Evolutionary conservation across 2,113 vertebrate genomes (phyloP).

Genomic region (Passer montanus): DNA sequence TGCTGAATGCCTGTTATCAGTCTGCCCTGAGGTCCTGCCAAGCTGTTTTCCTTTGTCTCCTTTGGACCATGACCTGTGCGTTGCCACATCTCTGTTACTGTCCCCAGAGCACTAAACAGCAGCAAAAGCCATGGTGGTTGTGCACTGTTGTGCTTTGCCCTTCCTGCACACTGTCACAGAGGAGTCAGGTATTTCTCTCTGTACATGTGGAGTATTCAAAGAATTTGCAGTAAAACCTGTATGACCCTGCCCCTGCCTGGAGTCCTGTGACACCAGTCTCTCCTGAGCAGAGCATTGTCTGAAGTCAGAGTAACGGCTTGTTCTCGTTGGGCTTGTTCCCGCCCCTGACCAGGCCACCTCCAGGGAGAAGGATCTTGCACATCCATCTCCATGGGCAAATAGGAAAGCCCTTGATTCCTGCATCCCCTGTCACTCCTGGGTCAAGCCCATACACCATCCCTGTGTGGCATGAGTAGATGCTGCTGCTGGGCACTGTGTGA

Average conservation of each 20-base stretch:
- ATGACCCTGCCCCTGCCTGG: neutral
- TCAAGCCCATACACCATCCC: neutral
- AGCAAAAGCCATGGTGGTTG: neutral
- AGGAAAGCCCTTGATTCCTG: neutral
- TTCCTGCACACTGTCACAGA: too few relatives aligned
- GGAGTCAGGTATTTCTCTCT: neutral
- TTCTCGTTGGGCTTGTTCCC: neutral
- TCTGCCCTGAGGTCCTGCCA: fast-evolving
- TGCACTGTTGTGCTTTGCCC: neutral
- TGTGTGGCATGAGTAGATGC: neutral
- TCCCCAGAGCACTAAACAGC: neutral
- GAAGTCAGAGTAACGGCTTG: neutral
- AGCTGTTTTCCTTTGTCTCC: neutral
- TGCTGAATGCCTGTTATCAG: neutral
- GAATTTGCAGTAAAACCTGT: neutral
- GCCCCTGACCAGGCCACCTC: neutral
- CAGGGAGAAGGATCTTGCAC: neutral
- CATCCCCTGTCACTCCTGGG: neutral
- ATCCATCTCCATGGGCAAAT: fast-evolving
- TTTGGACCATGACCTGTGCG: neutral
- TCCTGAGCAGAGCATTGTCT: neutral
- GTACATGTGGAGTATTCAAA: neutral
- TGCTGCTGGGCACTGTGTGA: neutral
- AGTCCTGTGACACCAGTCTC: neutral
- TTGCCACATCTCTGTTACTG: neutral